Evolutionary conservation across 2,888 invertebrate genomes (phyloP), one percentile per base, ranked within the genome.

Genomic region (Anorthoa munda): DNA sequence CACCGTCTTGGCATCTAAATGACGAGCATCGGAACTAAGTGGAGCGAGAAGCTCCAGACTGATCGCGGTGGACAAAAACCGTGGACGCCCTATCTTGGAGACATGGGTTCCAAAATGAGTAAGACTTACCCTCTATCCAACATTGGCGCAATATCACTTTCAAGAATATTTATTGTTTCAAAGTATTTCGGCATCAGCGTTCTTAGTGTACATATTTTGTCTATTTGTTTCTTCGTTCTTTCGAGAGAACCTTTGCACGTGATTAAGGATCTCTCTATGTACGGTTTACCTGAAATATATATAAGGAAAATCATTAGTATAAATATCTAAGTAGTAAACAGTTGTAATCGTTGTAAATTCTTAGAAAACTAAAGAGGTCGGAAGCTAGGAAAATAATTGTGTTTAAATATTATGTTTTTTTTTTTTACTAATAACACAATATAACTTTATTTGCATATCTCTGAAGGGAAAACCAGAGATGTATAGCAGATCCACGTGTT

Each of bases 151-250:
- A 85, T 13, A 0, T 76, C 83, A 15, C 71, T 78, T 21, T 83
- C 65, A 12, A 72, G 58, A 1, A 83, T 0, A 48, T 74, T 75
- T 2, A 51, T 66, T 2, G 17, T 59, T 61, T 82, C 58, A 31
- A 84, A 84, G n/a, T 82, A 86, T 60, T 84, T 75, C 0, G 84
- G 84, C 74, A 86, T 69, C 13, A 85, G 55, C 0, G 82, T 86
- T 11, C 64, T 86, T 0, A 85, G 4, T 0, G 88, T 88, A 2
- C 84, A 85, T 9, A 84, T 11, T 61, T 83, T 85, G 55, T 87
- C 86, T 31, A 87, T 74, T 53, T 86, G 83, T 2, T 69, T 48
- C 58, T 86, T 83, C 0, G 85, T n/a, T 15, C 80, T 76, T 61
- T 86, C 87, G 3, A 87, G 0, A 0, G 86, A 86, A 0, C 86